Base-by-base conservation (phyloP, 1,140 invertebrate species). In the Leguminivora glycinivorella region DNA sequence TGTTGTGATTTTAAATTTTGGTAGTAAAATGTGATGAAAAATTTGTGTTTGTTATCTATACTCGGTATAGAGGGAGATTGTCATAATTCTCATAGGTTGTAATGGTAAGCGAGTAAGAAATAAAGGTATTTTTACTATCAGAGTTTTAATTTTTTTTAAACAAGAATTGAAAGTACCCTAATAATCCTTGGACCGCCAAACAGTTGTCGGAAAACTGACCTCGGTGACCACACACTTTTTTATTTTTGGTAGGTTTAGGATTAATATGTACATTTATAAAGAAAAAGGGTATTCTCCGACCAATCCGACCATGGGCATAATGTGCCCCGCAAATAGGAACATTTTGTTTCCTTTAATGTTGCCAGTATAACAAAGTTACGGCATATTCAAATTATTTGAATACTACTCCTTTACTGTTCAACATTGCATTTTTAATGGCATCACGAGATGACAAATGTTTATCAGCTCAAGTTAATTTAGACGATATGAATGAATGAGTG, bases 61-160 rank as follows among this genome's bases (percentile, higher is more conserved):
- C 58, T 31, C 14, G 24, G 58, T 63, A 34, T 63, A 63, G 58
- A 31, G n/a, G 29, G 29, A 19, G 1, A 29, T 31, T 63, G 25
- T 29, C 58, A 31, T 63, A 63, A 63, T 63, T 63, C 58, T 63
- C 29, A 63, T 63, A 63, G 58, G 58, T 63, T 63, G 58, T 63
- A 63, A 63, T 29, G n/a, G 25, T 63, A 31, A 31, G 25, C 34
- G 58, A 63, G 26, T 63, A 63, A 63, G n/a, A 29, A 63, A 31
- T 63, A 34, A 63, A 63, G 26, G 29, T 31, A 31, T 63, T 63
- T 63, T 63, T 29, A 63, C 6, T 17, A 29, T 26, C 10, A 12
- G 14, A 3, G 25, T 58, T 7, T 58, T 26, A n/a, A n/a, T 58
- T 26, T 58, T 29, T 58, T 12, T 14, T 26, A 12, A 58, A 29